Percentiles rank a stretch among this genome's conserved stretches.
Conservation (phyloP, 2,888 invertebrate genomes). For the Lottia gigantea region DNA sequence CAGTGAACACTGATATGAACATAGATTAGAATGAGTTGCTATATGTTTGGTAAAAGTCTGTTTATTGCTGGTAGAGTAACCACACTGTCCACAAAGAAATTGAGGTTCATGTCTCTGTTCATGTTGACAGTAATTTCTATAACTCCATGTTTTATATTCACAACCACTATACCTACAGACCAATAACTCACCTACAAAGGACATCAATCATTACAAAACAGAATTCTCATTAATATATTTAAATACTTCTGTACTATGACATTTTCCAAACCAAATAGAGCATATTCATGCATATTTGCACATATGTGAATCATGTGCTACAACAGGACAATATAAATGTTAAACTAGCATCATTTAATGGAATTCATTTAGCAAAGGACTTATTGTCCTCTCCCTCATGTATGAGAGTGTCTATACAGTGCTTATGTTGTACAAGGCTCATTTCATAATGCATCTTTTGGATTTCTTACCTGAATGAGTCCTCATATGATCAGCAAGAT, state of each 20-base stretch:
- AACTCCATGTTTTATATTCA: neutral
- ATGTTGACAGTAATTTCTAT: neutral
- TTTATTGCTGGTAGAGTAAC: slow-evolving; percentile 5
- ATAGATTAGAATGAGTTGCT: neutral
- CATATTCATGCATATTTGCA: no score
- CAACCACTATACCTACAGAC: neutral
- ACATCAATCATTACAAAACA: no score
- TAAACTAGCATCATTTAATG: no score
- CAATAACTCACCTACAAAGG: neutral
- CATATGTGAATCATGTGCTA: no score
- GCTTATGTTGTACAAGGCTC: no score
- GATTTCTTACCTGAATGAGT: neutral
- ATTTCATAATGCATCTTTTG: neutral
- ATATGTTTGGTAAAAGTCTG: neutral
- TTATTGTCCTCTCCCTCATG: no score
- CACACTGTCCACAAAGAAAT: neutral
- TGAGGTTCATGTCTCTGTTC: slow-evolving; percentile 2
- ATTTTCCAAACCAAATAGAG: no score
- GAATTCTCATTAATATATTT: no score
- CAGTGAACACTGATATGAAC: neutral
- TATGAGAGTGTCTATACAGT: no score
- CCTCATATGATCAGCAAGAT: slow-evolving; percentile 1
- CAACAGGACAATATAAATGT: no score
- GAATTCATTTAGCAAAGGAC: no score
- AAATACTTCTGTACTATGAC: no score